Percentiles rank a stretch among this genome's conserved stretches.
Conservation (phyloP, 2,888 invertebrate species). For the Meta bourneti region DNA sequence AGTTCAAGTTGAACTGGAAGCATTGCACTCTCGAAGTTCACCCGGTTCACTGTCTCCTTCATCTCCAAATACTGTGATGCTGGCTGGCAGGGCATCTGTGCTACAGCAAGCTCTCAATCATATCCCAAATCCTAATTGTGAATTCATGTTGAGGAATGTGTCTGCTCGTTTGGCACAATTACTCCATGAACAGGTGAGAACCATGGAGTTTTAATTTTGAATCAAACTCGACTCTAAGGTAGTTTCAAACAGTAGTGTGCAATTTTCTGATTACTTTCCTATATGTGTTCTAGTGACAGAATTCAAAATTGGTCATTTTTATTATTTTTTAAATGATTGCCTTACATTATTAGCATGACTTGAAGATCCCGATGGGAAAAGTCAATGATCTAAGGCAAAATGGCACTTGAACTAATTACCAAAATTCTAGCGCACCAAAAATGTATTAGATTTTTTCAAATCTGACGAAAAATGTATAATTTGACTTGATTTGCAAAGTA, state of each 20-base stretch:
- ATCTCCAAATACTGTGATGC: slow-evolving; percentile 42
- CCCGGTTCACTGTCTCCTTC: slow-evolving; percentile 46
- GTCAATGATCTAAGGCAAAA: too few relatives aligned
- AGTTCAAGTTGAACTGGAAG: slow-evolving; percentile 81
- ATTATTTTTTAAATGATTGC: not conserved
- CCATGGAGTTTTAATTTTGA: not conserved
- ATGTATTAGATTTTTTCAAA: too few relatives aligned
- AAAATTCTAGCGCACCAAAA: too few relatives aligned
- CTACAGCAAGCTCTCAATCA: slow-evolving; percentile 91
- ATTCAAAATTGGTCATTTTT: not conserved
- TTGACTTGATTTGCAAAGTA: too few relatives aligned
- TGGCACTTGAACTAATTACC: too few relatives aligned
- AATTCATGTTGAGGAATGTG: slow-evolving; percentile 91
- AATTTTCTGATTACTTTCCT: not conserved
- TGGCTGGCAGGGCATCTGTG: slow-evolving; percentile 80
- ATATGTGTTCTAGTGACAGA: not conserved
- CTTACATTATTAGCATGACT: too few relatives aligned
- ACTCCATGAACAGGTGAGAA: slow-evolving; percentile 87
- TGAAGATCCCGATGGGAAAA: too few relatives aligned
- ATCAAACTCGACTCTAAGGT: not conserved
- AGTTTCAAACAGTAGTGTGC: too few relatives aligned
- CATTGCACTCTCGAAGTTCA: slow-evolving; percentile 73
- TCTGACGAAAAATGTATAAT: too few relatives aligned
- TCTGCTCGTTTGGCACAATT: slow-evolving; percentile 91
- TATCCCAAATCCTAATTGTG: slow-evolving; percentile 91